Percentiles rank a stretch among this genome's conserved stretches.
phyloP scores from a whole-genome alignment of 2,888 invertebrate genomes.

The Eretmocerus hayati region DNA sequence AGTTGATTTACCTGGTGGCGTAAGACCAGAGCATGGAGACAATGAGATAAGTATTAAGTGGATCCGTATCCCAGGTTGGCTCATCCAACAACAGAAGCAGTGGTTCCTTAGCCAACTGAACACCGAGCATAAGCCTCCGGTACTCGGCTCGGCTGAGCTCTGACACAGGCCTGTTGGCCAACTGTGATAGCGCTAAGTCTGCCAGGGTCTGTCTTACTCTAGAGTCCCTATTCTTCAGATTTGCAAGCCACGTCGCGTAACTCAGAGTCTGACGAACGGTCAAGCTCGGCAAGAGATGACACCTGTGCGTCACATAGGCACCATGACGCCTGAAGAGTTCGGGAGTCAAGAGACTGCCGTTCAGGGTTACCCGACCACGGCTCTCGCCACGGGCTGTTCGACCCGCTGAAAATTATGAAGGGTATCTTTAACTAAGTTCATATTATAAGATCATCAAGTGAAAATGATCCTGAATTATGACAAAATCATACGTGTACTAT shows the following conservation, averaged over 20 bases:
- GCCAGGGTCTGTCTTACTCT: constrained; percentile 89
- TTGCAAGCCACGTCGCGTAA: constrained; percentile 59
- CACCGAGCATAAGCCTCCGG: constrained; percentile 80
- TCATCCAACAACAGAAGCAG: constrained; percentile 85
- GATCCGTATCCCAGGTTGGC: constrained; percentile 90
- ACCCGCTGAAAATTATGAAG: no score
- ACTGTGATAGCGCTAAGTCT: constrained; percentile 87
- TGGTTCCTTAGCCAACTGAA: constrained; percentile 90
- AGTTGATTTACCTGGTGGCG: constrained; percentile 52
- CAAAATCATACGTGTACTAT: no score
- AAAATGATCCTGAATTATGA: no score
- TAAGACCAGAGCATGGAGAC: constrained; percentile 88
- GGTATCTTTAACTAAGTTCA: no score
- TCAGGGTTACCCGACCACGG: constrained; percentile 82
- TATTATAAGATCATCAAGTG: no score
- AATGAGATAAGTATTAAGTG: constrained; percentile 88
- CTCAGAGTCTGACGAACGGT: constrained; percentile 81
- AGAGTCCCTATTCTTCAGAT: constrained; percentile 49
- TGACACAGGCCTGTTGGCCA: constrained; percentile 75
- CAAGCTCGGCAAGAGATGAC: constrained; percentile 75
- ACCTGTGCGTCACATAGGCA: constrained; percentile 82
- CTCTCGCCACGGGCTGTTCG: constrained; percentile 69
- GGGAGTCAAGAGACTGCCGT: constrained; percentile 76
- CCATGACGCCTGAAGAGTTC: constrained; percentile 79
- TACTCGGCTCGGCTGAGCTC: constrained; percentile 84